Percentiles rank a stretch among this genome's conserved stretches.
Evolutionary conservation across 2,113 vertebrate genomes (phyloP).

Genomic region (Phrynocephalus versicolor): DNA sequence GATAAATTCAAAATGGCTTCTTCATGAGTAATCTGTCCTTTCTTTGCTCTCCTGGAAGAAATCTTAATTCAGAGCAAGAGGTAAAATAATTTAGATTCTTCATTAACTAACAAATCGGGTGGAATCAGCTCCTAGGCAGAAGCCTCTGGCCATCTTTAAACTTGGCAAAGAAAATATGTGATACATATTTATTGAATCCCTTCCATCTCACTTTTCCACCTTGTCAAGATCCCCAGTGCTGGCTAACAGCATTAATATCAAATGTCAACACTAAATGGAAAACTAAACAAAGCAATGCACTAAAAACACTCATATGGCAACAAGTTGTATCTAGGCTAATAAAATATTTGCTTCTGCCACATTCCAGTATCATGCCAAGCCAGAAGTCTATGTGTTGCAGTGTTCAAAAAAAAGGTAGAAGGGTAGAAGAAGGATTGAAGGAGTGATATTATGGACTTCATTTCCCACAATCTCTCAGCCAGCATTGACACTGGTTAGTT

Average conservation of each 20-base stretch:
- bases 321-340: background rate
- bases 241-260: background rate
- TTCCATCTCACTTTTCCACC: background rate
- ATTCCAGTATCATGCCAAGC: background rate
- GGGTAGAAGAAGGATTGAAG: too few relatives aligned
- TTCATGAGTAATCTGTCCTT: background rate
- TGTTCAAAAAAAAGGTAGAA: too few relatives aligned
- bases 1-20: too few relatives aligned
- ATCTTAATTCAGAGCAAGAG: background rate
- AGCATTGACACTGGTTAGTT: too few relatives aligned
- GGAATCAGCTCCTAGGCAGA: too few relatives aligned
- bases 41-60: background rate
- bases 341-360: background rate
- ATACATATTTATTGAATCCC: background rate
- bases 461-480: too few relatives aligned
- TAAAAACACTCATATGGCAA: background rate
- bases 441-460: too few relatives aligned
- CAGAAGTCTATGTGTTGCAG: too few relatives aligned
- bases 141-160: background rate
- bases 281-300: background rate
- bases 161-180: background rate
- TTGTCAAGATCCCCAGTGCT: background rate
- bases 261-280: background rate
- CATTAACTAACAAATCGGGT: background rate
- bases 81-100: background rate